Evolutionary conservation across 2,888 invertebrate genomes (phyloP), one percentile per base, ranked within the genome.

Genomic region (Cheiracanthium punctorium): DNA sequence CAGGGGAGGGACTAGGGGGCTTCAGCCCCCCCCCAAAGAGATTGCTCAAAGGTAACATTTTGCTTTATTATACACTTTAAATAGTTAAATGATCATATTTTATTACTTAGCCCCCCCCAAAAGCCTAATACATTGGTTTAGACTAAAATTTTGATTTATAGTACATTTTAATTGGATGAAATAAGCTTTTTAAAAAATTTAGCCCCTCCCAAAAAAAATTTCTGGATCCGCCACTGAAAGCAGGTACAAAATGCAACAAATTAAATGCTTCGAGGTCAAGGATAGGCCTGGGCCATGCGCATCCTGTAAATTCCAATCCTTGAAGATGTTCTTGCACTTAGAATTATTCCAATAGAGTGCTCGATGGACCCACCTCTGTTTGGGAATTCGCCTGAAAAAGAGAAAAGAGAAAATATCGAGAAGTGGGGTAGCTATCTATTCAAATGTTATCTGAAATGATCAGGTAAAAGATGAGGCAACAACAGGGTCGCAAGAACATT

Each of bases 351-450:
- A 67, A 29, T 70, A 79, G 24, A 30, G 79, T 79, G 79, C 73
- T 70, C n/a, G 74, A 58, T 37, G 80, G 37, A 74, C 58, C 81
- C 48, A 52, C 73, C 52, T 79, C 65, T 24, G 73, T 67, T 79
- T 72, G 30, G 52, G 65, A 74, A 84, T 69, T 37, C 29, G 48
- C 84, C 84, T 84, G 79, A 69, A 84, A 84, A 84, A 84, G 69
- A 84, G 67, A n/a, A n/a, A n/a, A n/a, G n/a, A n/a, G 71, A 84
- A 81, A 71, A 84, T 37, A 77, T 33, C 69, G 73, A 79, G 77
- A 82, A 82, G 79, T 77, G 77, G 79, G 77, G 69, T 79, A 84
- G 84, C 79, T 79, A 79, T 84, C 79, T 74, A 79, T 84, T 79
- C 79, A 84, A 79, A 84, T 73, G 74, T 73, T 79, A 73, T 41